Conservation (phyloP, 2,888 invertebrate genomes). For the Diarsia rubi region DNA sequence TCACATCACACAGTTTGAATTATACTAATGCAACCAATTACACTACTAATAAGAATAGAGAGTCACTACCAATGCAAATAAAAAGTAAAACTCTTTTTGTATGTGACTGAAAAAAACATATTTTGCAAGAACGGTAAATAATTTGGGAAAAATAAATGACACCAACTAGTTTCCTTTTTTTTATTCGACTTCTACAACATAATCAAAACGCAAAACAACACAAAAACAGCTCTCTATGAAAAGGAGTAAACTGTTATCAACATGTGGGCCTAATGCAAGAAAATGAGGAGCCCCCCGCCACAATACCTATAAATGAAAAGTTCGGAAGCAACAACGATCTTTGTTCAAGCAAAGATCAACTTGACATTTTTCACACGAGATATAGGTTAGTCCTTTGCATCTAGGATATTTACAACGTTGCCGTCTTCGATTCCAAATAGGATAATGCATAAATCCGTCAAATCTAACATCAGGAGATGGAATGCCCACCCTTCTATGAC, state of each 20-base stretch:
- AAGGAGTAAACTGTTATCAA: not conserved
- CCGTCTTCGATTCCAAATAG: slow-evolving; percentile 10
- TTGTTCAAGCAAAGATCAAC: slow-evolving; percentile 24
- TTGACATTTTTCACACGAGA: slow-evolving; percentile 24
- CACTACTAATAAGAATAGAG: not conserved
- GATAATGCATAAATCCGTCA: slow-evolving; percentile 23
- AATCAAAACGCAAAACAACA: not conserved
- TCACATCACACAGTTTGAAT: too few species aligned
- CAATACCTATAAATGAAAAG: not conserved
- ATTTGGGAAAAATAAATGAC: not conserved
- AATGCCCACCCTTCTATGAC: not conserved
- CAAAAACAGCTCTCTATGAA: not conserved
- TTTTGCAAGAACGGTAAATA: not conserved
- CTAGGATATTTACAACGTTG: slow-evolving; percentile 19
- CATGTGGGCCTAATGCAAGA: not conserved
- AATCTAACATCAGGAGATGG: not conserved
- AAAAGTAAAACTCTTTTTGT: not conserved
- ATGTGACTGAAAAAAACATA: not conserved
- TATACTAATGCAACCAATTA: not conserved
- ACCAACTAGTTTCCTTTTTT: not conserved
- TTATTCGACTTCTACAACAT: not conserved
- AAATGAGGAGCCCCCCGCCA: too few species aligned
- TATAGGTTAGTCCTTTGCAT: not conserved
- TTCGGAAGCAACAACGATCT: slow-evolving; percentile 1
- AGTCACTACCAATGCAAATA: too few species aligned